Percentiles rank a stretch among this genome's conserved stretches.
Evolutionary conservation across 2,113 vertebrate species (phyloP).

Genomic region (Rhinoderma darwinii): DNA sequence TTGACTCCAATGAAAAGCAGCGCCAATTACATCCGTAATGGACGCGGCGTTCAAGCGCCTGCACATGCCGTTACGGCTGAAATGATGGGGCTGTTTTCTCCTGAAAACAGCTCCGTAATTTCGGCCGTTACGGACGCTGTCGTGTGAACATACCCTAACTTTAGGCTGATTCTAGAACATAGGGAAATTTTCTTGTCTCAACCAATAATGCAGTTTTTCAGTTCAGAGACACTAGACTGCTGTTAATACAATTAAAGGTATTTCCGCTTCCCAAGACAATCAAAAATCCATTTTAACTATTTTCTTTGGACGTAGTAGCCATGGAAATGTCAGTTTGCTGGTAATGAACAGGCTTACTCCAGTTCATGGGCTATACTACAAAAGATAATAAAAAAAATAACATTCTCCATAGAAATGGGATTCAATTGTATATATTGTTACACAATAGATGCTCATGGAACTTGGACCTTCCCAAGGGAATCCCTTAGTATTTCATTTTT

Average conservation of each 20-base stretch:
- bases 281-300: slow-evolving; percentile 30
- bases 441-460: background rate
- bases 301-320: background rate
- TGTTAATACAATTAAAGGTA: slow-evolving; percentile 26
- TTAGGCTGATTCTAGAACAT: background rate
- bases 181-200: slow-evolving; percentile 4
- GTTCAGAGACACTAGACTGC: background rate
- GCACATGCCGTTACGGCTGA: too few species aligned
- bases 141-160: too few species aligned
- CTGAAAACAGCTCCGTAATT: too few species aligned
- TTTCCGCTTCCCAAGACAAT: slow-evolving; percentile 10
- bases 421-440: slow-evolving; percentile 1
- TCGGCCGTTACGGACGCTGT: too few species aligned
- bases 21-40: too few species aligned
- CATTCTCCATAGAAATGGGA: slow-evolving; percentile 6
- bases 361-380: background rate
- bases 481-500: slow-evolving; percentile 2
- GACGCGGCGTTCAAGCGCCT: too few species aligned
- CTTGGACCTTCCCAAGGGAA: slow-evolving; percentile 5
- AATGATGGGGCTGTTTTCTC: too few species aligned
- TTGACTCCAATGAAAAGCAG: too few species aligned
- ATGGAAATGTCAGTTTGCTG: background rate
- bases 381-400: background rate
- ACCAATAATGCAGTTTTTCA: slow-evolving; percentile 17
- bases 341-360: background rate